Conservation (phyloP, 2,113 vertebrate genomes). For the Panthera tigris region DNA sequence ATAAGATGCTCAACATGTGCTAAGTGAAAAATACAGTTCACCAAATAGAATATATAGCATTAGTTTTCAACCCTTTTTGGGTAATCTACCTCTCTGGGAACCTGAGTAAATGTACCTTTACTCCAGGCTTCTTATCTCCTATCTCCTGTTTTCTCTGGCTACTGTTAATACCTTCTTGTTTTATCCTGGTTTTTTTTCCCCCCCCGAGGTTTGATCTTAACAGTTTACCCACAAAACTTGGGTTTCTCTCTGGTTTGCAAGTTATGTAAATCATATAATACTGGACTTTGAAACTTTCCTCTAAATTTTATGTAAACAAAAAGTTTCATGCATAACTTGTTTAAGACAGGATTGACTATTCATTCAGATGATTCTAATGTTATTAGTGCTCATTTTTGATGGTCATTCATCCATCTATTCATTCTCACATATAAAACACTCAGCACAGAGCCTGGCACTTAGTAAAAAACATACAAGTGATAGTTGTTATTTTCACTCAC, state of each 20-base stretch:
- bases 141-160: neutral
- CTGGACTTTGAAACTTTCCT: neutral
- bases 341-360: slow-evolving; percentile 16
- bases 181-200: neutral
- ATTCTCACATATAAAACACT: neutral
- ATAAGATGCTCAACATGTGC: neutral
- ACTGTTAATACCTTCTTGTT: neutral
- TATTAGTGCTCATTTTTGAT: neutral
- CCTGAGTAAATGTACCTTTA: neutral
- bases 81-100: neutral
- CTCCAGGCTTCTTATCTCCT: neutral
- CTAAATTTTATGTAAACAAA: slow-evolving; percentile 31
- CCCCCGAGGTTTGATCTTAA: neutral
- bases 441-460: neutral
- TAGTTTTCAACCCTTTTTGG: neutral
- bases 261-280: neutral
- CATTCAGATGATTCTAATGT: neutral
- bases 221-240: neutral
- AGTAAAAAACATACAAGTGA: neutral
- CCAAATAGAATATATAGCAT: neutral
- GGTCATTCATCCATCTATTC: neutral
- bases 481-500: neutral
- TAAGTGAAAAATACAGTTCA: neutral
- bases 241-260: neutral
- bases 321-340: neutral